Conservation (phyloP, 2,797 vertebrate species). For the Sitta carolinensis region DNA sequence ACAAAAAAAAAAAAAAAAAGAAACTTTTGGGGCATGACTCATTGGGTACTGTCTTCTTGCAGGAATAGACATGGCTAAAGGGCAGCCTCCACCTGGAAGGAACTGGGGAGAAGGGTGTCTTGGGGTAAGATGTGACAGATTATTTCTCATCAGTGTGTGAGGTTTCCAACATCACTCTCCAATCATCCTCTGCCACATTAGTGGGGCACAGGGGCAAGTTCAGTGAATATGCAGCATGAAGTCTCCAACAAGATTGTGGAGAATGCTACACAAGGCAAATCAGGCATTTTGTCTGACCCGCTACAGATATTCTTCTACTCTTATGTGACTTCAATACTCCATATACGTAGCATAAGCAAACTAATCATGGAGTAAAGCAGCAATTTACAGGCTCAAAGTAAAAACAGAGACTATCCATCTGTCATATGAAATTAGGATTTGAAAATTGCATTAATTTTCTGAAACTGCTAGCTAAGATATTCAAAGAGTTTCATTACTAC, state of each 20-base stretch:
- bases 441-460: constrained; percentile 29
- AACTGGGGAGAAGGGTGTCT: not conserved
- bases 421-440: constrained; percentile 7
- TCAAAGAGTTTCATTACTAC: constrained; percentile 17
- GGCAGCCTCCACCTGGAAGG: not conserved
- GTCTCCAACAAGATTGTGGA: rapidly evolving
- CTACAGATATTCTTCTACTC: not conserved
- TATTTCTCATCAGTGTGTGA: not conserved
- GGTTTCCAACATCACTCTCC: not conserved
- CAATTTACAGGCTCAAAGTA: not conserved
- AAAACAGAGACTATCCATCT: not conserved
- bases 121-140: not conserved
- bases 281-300: not conserved
- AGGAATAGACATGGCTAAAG: not conserved
- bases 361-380: not conserved
- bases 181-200: not conserved
- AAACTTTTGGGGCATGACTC: not conserved
- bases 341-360: not conserved
- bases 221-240: not conserved
- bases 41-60: not conserved
- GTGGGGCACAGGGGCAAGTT: not conserved
- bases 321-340: not conserved
- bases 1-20: not conserved
- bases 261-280: not conserved
- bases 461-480: not conserved